phyloP scores from a whole-genome alignment of 2,113 vertebrate species.

The Syrmaticus mikado region DNA sequence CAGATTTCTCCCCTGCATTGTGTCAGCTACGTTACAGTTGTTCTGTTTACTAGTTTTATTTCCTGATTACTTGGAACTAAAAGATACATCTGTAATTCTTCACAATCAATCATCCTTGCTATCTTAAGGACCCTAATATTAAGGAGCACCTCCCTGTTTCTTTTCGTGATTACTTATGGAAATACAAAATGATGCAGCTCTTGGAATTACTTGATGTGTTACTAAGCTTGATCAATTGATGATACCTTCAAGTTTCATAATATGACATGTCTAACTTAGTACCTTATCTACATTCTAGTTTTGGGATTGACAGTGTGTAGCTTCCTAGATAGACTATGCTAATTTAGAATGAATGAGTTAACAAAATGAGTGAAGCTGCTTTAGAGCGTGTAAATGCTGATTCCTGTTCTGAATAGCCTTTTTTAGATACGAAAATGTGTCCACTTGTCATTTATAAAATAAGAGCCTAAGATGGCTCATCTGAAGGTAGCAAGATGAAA shows the following conservation, averaged over 20 bases:
- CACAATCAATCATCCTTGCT: not conserved
- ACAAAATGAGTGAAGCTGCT: not conserved
- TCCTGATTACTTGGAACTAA: not conserved
- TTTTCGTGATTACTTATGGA: not conserved
- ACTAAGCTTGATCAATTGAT: not conserved
- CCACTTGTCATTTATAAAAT: not conserved
- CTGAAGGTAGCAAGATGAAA: not conserved
- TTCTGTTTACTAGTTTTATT: not conserved
- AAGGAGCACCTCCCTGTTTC: not conserved
- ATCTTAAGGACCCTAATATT: not conserved
- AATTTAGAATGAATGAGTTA: not conserved
- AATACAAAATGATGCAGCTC: not conserved
- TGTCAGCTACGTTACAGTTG: not conserved
- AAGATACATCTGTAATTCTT: not conserved
- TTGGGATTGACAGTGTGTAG: not conserved
- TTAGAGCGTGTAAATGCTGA: not conserved
- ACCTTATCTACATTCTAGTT: not conserved
- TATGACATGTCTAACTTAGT: not conserved
- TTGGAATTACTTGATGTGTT: not conserved
- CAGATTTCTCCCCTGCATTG: not conserved
- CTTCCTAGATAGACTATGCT: not conserved
- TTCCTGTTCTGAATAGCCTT: not conserved
- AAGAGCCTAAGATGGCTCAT: not conserved
- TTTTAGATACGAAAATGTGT: not conserved
- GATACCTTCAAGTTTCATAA: not conserved